Conservation (phyloP, 2,797 vertebrate species). For the Haliaeetus vocifer region DNA sequence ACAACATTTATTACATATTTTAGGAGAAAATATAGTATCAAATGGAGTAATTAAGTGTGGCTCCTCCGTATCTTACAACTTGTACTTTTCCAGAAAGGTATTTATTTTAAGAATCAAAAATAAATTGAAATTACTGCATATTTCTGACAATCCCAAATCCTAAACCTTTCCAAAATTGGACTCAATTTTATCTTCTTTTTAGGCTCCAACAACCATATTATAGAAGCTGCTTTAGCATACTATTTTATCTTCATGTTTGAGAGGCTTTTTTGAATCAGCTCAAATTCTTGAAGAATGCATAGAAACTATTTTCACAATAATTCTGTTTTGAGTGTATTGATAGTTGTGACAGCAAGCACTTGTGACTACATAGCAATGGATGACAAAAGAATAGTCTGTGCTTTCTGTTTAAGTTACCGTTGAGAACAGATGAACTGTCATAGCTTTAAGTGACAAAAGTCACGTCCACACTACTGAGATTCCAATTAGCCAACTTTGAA, state of each 20-base stretch:
- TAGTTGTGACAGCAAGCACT: neutral
- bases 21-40: neutral
- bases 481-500: conserved; percentile 41
- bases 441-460: neutral
- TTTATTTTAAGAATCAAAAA: neutral
- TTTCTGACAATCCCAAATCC: neutral
- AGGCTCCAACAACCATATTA: neutral
- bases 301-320: neutral
- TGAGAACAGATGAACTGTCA: conserved; percentile 10
- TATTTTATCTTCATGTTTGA: neutral
- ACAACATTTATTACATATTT: neutral
- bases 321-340: neutral
- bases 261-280: neutral
- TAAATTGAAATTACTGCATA: neutral
- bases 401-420: neutral
- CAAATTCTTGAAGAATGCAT: neutral
- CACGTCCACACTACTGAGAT: neutral
- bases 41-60: neutral
- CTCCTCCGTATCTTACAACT: neutral
- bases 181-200: neutral
- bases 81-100: neutral
- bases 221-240: neutral
- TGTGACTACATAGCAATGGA: neutral
- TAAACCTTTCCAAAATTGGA: neutral
- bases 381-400: neutral